Percentiles rank a stretch among this genome's conserved stretches.
Evolutionary conservation across 2,113 vertebrate species (phyloP).

Genomic region (Carassius gibelio): DNA sequence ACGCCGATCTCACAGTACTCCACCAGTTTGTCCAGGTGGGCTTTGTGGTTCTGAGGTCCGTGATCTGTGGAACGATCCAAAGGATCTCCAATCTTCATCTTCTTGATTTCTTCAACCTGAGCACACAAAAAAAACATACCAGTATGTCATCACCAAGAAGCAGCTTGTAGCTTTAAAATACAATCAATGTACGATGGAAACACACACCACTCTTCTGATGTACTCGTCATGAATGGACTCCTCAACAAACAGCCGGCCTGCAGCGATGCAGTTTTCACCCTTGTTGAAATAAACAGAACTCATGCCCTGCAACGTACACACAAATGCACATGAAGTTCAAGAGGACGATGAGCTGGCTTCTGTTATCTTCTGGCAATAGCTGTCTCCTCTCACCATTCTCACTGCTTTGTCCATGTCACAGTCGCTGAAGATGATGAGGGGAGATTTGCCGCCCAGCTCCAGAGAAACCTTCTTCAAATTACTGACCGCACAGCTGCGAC

Average conservation of each 20-base stretch:
- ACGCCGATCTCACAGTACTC: conserved; percentile 78
- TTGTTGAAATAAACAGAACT: conserved; percentile 90
- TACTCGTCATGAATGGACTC: conserved; percentile 83
- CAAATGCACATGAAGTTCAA: conserved; percentile 69
- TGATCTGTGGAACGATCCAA: conserved; percentile 87
- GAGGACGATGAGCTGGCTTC: neutral
- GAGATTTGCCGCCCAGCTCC: conserved; percentile 91
- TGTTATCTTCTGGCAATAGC: neutral
- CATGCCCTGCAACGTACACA: conserved; percentile 83
- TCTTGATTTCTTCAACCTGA: conserved; percentile 79
- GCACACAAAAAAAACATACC: neutral
- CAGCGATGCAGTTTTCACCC: conserved; percentile 90
- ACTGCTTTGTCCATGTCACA: conserved; percentile 88
- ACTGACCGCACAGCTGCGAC: conserved; percentile 81
- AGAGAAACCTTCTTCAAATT: conserved; percentile 90
- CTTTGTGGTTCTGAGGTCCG: conserved; percentile 87
- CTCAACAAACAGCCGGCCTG: conserved; percentile 85
- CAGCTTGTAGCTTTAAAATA: neutral
- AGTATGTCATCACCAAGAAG: neutral
- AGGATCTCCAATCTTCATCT: conserved; percentile 87
- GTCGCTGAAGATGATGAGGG: conserved; percentile 87
- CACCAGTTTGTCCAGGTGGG: conserved; percentile 83
- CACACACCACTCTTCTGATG: conserved; percentile 80
- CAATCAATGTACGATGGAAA: neutral
- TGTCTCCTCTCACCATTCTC: conserved; percentile 76